A percentile compares a stretch with the other conserved stretches of the same genome.
phyloP scores from a whole-genome alignment of 1,140 invertebrate species.

The Periplaneta americana region DNA sequence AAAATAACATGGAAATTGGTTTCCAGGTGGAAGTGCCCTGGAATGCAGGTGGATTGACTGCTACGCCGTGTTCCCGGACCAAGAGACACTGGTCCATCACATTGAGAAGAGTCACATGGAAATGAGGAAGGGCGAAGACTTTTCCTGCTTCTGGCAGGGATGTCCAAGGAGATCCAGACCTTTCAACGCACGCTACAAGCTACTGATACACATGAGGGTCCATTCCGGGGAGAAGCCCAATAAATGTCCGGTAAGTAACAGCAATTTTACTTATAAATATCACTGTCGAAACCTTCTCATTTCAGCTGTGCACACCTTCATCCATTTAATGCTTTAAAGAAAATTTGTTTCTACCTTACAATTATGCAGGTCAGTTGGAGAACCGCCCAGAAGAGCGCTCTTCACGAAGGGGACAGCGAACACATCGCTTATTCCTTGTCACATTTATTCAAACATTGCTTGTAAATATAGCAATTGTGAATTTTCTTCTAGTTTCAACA shows the following conservation, averaged over 20 bases:
- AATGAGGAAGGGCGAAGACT: constrained; percentile 75
- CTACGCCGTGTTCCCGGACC: constrained; percentile 67
- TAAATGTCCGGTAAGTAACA: constrained; percentile 83
- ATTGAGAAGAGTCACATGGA: constrained; percentile 91
- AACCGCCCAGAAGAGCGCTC: no score
- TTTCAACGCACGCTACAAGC: constrained; percentile 94
- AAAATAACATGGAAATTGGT: background rate
- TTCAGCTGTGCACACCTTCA: no score
- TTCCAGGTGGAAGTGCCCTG: background rate
- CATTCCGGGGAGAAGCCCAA: constrained; percentile 96
- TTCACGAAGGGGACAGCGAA: no score
- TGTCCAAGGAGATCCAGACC: constrained; percentile 79
- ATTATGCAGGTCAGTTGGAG: no score
- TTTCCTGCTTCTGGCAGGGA: constrained; percentile 86
- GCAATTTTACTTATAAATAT: no score
- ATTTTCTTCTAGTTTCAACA: no score
- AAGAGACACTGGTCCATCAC: constrained; percentile 78
- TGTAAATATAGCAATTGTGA: no score
- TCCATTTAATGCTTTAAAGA: no score
- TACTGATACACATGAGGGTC: constrained; percentile 94
- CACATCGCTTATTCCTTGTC: no score
- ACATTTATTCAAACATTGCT: no score
- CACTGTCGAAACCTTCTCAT: background rate
- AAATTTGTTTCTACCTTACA: no score
- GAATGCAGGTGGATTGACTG: constrained; percentile 85